Evolutionary conservation across 2,797 vertebrate species (phyloP).

Genomic region (Catamblyrhynchus diadema): DNA sequence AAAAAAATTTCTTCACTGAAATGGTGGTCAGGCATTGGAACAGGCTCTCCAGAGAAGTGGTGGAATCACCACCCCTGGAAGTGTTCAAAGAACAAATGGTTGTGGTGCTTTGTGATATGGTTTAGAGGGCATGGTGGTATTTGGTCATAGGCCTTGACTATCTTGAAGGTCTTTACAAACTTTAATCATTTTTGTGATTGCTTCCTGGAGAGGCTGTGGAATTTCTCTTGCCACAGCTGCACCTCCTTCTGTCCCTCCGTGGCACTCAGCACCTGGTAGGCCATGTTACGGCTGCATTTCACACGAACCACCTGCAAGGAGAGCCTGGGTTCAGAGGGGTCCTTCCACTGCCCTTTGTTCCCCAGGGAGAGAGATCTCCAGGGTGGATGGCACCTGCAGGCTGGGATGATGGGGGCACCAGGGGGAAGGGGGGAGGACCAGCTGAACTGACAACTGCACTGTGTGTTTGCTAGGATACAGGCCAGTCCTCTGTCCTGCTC

Average conservation of each 20-base stretch:
- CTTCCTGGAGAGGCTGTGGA: constrained; percentile 12
- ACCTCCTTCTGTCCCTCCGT: constrained; percentile 60
- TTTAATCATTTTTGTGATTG: not conserved
- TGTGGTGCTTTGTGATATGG: not conserved
- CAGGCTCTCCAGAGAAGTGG: not conserved
- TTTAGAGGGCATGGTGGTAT: not conserved
- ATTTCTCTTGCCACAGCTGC: constrained; percentile 61
- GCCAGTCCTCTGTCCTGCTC: not conserved
- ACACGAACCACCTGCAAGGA: constrained; percentile 54
- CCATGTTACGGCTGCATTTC: constrained; percentile 28
- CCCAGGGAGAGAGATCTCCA: not conserved
- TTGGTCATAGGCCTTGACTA: not conserved
- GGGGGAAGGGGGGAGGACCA: not conserved
- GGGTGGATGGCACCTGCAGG: not conserved
- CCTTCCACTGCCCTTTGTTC: not conserved
- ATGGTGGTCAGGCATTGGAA: not conserved
- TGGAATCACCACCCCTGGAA: not conserved
- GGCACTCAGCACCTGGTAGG: constrained; percentile 25
- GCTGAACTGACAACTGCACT: not conserved
- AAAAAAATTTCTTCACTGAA: not conserved
- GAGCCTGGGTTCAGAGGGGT: not conserved
- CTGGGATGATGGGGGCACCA: not conserved
- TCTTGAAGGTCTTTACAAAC: not conserved
- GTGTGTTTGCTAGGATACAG: not conserved
- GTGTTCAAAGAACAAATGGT: not conserved